These are phyloP conservation scores for Acipenser transmontanus DNA, from an alignment of 2,797 vertebrate genomes.

Conservation along the genomic window DNA sequence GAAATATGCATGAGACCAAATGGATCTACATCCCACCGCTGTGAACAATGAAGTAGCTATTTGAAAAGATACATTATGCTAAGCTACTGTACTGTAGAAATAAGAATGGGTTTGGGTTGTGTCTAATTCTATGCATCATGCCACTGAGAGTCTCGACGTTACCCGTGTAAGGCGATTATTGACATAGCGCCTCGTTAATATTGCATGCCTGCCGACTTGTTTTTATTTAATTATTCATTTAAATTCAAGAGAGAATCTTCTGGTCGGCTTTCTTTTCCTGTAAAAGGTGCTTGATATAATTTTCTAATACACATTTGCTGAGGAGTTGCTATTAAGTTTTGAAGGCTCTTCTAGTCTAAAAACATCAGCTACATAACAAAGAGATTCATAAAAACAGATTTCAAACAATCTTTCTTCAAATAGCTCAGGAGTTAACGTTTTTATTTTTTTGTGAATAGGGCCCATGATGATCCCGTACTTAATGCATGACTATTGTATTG, in stretches of 20 bases:
- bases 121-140: not conserved
- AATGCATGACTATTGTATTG: too few relatives aligned
- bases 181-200: constrained; percentile 63
- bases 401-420: too few relatives aligned
- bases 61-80: too few relatives aligned
- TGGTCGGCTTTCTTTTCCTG: not conserved
- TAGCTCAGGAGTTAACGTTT: too few relatives aligned
- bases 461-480: too few relatives aligned
- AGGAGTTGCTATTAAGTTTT: too few relatives aligned
- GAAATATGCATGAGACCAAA: constrained; percentile 21
- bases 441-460: too few relatives aligned
- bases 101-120: not conserved
- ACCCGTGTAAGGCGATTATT: constrained; percentile 18
- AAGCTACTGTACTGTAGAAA: not conserved
- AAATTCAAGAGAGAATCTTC: not conserved
- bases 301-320: too few relatives aligned
- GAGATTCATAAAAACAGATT: too few relatives aligned
- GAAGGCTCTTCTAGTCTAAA: too few relatives aligned
- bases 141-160: not conserved
- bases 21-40: constrained; percentile 3
- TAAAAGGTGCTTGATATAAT: too few relatives aligned
- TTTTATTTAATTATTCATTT: constrained; percentile 64
- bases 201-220: constrained; percentile 64
- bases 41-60: not conserved
- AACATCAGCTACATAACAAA: too few relatives aligned